Conservation (phyloP, 2,888 invertebrate genomes). For the Oscheius sp. region DNA sequence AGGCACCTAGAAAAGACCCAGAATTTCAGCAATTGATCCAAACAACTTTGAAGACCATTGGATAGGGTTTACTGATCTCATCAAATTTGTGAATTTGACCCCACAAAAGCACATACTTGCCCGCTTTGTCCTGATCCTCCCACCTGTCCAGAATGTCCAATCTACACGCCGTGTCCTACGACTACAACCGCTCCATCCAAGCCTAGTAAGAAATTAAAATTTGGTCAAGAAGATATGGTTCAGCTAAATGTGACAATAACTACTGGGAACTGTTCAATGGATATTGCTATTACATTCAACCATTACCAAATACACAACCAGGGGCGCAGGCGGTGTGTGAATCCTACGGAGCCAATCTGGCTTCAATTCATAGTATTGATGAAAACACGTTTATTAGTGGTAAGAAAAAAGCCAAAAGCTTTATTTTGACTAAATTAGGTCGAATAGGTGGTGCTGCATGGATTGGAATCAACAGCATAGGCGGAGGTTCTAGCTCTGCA, state of each 20-base stretch:
- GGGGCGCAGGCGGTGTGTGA: too few species aligned
- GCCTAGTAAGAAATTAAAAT: too few species aligned
- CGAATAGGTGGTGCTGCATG: not conserved
- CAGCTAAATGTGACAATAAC: too few species aligned
- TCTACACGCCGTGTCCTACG: not conserved
- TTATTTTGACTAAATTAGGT: not conserved
- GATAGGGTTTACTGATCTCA: not conserved
- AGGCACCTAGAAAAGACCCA: not conserved
- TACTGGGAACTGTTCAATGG: too few species aligned
- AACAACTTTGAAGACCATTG: conserved; percentile 3
- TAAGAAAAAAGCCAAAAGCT: not conserved
- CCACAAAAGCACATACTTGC: not conserved
- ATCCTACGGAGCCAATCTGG: not conserved
- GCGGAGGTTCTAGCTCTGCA: not conserved
- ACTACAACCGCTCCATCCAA: not conserved
- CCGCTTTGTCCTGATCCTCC: not conserved
- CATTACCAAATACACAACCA: too few species aligned
- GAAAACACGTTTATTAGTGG: not conserved
- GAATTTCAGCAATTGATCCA: not conserved
- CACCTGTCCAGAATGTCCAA: not conserved
- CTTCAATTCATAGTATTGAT: not conserved
- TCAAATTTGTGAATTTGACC: conserved; percentile 5
- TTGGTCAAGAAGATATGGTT: too few species aligned
- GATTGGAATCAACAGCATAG: not conserved
- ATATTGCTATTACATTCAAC: not conserved